phyloP scores from a whole-genome alignment of 2,888 invertebrate species.

The Apomyelois bistriatella region DNA sequence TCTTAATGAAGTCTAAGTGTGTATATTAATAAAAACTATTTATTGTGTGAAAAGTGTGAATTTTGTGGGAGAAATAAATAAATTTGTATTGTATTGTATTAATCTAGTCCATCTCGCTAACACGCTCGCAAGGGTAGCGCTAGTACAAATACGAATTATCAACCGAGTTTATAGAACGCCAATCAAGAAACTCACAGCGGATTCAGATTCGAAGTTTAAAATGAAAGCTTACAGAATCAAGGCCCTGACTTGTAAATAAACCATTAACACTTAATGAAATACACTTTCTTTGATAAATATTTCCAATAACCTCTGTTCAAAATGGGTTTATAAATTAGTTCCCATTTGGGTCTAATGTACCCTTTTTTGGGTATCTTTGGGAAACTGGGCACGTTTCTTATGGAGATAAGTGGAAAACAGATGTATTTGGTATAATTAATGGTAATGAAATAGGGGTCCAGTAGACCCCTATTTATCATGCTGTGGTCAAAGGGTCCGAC shows the following conservation, averaged over 20 bases:
- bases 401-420: constrained; percentile 26
- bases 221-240: background rate
- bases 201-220: no score
- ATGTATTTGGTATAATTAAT: constrained; percentile 45
- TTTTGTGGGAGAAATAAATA: no score
- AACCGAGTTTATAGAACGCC: no score
- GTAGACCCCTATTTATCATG: constrained; percentile 40
- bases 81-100: no score
- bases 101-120: no score
- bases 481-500: constrained; percentile 36
- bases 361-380: constrained; percentile 5
- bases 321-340: constrained; percentile 12
- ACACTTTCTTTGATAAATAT: background rate
- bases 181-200: no score
- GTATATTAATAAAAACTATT: no score
- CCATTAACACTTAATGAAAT: constrained; percentile 2
- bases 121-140: no score
- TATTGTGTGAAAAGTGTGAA: no score
- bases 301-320: constrained; percentile 2
- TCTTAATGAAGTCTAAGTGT: no score
- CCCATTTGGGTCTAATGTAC: constrained; percentile 11
- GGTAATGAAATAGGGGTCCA: constrained; percentile 43
- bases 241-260: background rate
- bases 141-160: no score
- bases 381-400: constrained; percentile 22